Conservation (phyloP, 2,113 vertebrate species). For the Neogobius melanostomus region DNA sequence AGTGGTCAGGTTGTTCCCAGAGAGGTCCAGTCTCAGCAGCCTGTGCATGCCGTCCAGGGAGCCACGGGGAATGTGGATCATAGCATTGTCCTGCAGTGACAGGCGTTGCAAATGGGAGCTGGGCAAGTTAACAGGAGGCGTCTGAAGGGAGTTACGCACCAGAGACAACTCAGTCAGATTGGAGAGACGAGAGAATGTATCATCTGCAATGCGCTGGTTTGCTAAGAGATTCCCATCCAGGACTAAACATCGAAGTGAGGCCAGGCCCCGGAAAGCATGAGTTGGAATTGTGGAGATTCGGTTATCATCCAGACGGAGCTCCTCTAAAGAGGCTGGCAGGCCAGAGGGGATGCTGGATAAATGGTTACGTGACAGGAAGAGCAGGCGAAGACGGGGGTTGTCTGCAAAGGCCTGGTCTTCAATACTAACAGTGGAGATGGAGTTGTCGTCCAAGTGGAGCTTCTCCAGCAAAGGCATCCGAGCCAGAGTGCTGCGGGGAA, state of each 20-base stretch:
- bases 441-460: slow-evolving; percentile 93
- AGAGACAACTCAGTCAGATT: slow-evolving; percentile 92
- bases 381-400: slow-evolving; percentile 81
- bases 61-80: slow-evolving; percentile 87
- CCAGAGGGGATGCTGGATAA: slow-evolving; percentile 93
- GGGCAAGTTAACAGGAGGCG: slow-evolving; percentile 87
- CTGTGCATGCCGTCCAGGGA: slow-evolving; percentile 84
- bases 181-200: slow-evolving; percentile 89
- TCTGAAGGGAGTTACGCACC: slow-evolving; percentile 88
- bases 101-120: slow-evolving; percentile 83
- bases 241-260: slow-evolving; percentile 85
- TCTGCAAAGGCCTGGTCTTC: slow-evolving; percentile 93
- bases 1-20: slow-evolving; percentile 93
- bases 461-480: slow-evolving; percentile 89
- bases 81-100: slow-evolving; percentile 90
- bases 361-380: slow-evolving; percentile 93
- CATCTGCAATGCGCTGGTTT: slow-evolving; percentile 93
- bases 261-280: slow-evolving; percentile 88
- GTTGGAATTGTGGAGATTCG: slow-evolving; percentile 93
- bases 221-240: slow-evolving; percentile 94
- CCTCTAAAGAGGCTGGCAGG: slow-evolving; percentile 88
- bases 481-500: slow-evolving; percentile 83
- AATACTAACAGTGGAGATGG: slow-evolving; percentile 92
- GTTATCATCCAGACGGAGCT: slow-evolving; percentile 92
- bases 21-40: slow-evolving; percentile 87